Conservation (phyloP, 2,113 vertebrate species). For the Sigmodon hispidus region DNA sequence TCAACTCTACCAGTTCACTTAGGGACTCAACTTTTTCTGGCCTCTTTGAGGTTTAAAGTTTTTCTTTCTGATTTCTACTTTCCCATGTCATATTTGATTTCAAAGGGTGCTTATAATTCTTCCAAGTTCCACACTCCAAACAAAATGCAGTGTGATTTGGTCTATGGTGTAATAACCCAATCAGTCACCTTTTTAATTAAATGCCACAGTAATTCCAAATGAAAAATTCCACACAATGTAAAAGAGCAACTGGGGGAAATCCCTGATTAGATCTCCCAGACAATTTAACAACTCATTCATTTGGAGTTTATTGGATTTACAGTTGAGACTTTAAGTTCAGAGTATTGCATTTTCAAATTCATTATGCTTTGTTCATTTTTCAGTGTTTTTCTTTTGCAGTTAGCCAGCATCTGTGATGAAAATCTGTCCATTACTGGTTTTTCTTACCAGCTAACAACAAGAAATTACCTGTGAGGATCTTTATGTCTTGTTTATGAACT, state of each 20-base stretch:
- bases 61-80: background rate
- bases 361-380: background rate
- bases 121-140: background rate
- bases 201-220: background rate
- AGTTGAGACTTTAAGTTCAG: background rate
- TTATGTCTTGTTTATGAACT: background rate
- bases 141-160: constrained; percentile 38
- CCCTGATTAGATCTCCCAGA: background rate
- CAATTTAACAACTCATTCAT: constrained; percentile 39
- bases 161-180: background rate
- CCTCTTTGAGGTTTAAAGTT: background rate
- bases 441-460: constrained; percentile 2
- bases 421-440: background rate
- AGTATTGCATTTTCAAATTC: constrained; percentile 30
- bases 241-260: background rate
- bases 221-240: background rate
- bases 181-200: constrained; percentile 46
- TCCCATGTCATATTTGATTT: constrained; percentile 31
- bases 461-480: background rate
- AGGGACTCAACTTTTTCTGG: background rate
- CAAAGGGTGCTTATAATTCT: constrained; percentile 25
- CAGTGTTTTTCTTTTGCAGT: background rate
- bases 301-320: constrained; percentile 48
- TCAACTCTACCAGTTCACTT: background rate
- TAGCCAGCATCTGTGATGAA: background rate